phyloP scores from a whole-genome alignment of 2,888 invertebrate species.

The Colostygia pectinataria region DNA sequence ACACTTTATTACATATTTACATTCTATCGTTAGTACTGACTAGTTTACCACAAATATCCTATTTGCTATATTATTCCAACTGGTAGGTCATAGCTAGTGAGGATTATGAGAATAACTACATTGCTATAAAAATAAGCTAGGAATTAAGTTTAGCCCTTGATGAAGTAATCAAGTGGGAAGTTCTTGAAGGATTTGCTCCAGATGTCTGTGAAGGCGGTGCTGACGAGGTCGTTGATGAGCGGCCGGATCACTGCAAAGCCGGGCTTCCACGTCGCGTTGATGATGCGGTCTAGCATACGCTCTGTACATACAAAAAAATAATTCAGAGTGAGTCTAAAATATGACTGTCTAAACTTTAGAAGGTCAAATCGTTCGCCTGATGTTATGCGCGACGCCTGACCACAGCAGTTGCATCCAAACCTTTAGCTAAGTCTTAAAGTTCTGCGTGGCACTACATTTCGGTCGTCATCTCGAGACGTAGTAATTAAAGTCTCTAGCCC shows the following conservation, averaged over 20 bases:
- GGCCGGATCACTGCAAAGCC: constrained; percentile 89
- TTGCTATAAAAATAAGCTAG: no score
- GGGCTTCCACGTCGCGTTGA: constrained; percentile 91
- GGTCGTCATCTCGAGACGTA: no score
- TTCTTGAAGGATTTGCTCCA: constrained; percentile 89
- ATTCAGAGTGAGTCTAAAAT: no score
- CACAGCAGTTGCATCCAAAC: no score
- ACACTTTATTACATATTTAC: neutral
- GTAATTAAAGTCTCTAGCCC: no score
- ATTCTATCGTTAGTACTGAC: constrained; percentile 34
- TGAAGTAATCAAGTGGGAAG: constrained; percentile 87
- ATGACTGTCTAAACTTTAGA: no score
- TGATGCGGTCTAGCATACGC: constrained; percentile 87
- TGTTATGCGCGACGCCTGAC: no score
- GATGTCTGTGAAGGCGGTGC: constrained; percentile 92
- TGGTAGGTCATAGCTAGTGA: no score
- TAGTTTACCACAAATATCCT: constrained; percentile 38
- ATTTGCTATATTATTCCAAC: neutral
- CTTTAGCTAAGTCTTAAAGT: no score
- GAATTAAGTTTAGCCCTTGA: constrained; percentile 51
- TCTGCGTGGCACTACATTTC: no score
- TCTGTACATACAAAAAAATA: constrained; percentile 64
- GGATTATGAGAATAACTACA: no score
- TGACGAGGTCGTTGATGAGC: constrained; percentile 91
- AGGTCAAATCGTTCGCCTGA: no score